These are phyloP conservation scores for Enteromius anoplus DNA, from an alignment of 2,797 vertebrate species.

Conservation along the genomic window DNA sequence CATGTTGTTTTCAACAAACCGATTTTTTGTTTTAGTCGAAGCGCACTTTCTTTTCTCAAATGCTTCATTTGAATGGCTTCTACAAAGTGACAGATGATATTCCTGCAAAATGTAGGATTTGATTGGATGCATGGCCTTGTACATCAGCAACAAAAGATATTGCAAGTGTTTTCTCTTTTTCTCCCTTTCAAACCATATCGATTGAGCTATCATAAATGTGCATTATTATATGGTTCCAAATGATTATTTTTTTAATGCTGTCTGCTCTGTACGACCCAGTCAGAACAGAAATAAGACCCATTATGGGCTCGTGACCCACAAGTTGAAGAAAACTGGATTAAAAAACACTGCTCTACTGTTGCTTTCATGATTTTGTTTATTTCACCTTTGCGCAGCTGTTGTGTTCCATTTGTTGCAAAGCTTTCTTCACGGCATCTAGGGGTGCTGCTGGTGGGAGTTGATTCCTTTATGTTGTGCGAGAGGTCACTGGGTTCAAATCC, in stretches of 20 bases:
- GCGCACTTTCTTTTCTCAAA: background rate
- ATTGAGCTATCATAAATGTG: background rate
- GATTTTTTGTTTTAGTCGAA: background rate
- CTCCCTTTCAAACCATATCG: constrained; percentile 2
- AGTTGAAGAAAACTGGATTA: background rate
- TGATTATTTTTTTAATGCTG: background rate
- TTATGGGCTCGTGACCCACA: constrained; percentile 4
- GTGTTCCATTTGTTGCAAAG: constrained; percentile 15
- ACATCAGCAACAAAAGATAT: background rate
- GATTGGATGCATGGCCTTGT: background rate
- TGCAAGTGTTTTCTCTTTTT: background rate
- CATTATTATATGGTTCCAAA: background rate
- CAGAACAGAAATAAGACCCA: background rate
- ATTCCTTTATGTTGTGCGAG: constrained; percentile 21
- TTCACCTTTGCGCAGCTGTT: constrained; percentile 15
- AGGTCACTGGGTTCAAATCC: constrained; percentile 28
- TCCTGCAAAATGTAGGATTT: background rate
- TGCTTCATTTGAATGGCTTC: background rate
- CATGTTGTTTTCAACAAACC: background rate
- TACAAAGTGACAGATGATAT: background rate
- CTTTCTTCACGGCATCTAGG: background rate
- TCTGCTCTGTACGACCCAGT: background rate
- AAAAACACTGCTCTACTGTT: background rate
- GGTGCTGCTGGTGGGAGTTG: background rate
- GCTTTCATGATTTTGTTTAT: constrained; percentile 20